Percentiles rank a stretch among this genome's conserved stretches.
Conservation (phyloP, 2,888 invertebrate genomes). For the Acanthopleura granulata region DNA sequence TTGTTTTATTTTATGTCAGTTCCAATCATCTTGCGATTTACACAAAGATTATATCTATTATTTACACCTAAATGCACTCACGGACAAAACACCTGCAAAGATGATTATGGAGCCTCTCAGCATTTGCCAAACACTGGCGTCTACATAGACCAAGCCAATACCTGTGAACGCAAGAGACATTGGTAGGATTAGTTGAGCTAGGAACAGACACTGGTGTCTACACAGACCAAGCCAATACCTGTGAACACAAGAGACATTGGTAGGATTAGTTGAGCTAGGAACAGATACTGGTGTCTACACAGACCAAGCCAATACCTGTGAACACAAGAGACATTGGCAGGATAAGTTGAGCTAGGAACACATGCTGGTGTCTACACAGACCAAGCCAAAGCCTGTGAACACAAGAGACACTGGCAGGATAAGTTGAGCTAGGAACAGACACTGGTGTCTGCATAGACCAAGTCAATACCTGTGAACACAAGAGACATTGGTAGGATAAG, state of each 20-base stretch:
- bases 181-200: not conserved
- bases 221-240: not conserved
- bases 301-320: too few relatives aligned
- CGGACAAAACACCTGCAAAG: slow-evolving; percentile 64
- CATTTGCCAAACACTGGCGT: slow-evolving; percentile 67
- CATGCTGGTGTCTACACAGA: too few relatives aligned
- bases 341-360: too few relatives aligned
- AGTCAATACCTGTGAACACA: slow-evolving; percentile 51
- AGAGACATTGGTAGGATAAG: too few relatives aligned
- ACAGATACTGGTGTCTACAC: too few relatives aligned
- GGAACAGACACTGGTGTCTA: slow-evolving; percentile 3
- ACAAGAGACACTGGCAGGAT: too few relatives aligned
- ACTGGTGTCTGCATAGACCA: slow-evolving; percentile 62
- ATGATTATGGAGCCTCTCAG: slow-evolving; percentile 63
- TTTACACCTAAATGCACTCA: slow-evolving; percentile 34
- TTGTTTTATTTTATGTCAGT: too few relatives aligned
- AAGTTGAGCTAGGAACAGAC: slow-evolving; percentile 38
- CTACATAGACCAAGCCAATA: slow-evolving; percentile 61
- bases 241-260: too few relatives aligned
- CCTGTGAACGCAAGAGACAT: slow-evolving; percentile 35
- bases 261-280: too few relatives aligned
- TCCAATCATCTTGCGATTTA: not conserved
- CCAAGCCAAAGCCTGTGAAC: too few relatives aligned
- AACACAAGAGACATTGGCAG: too few relatives aligned
- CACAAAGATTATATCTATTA: slow-evolving; percentile 5